Conservation (phyloP, 2,888 invertebrate species). For the Nycteola revayana region DNA sequence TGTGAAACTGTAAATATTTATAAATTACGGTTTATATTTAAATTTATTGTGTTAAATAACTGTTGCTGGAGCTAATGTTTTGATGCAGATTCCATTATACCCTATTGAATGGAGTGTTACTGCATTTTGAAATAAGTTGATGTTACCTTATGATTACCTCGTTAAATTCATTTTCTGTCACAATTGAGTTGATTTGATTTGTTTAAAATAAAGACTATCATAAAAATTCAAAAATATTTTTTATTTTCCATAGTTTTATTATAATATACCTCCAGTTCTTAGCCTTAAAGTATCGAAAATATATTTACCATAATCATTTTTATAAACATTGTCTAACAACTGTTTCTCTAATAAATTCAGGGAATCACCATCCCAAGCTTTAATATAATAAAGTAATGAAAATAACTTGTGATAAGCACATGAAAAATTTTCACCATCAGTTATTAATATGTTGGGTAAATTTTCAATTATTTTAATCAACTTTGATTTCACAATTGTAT, state of each 20-base stretch:
- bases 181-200: slow-evolving; percentile 42
- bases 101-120: slow-evolving; percentile 21
- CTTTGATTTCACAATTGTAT: slow-evolving; percentile 66
- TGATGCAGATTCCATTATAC: slow-evolving; percentile 10
- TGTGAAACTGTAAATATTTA: too few relatives aligned
- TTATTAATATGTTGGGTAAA: slow-evolving; percentile 58
- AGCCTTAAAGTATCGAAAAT: slow-evolving; percentile 66
- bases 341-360: slow-evolving; percentile 67
- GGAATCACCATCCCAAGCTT: slow-evolving; percentile 63
- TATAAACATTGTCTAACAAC: slow-evolving; percentile 53
- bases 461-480: slow-evolving; percentile 69
- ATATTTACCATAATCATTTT: slow-evolving; percentile 57
- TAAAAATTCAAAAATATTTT: slow-evolving; percentile 22
- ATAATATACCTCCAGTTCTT: slow-evolving; percentile 43
- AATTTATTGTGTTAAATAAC: too few relatives aligned
- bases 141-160: slow-evolving; percentile 49
- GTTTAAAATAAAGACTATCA: slow-evolving; percentile 42
- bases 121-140: slow-evolving; percentile 36
- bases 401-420: slow-evolving; percentile 75
- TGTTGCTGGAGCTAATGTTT: too few relatives aligned
- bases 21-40: too few relatives aligned
- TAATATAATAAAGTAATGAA: slow-evolving; percentile 80
- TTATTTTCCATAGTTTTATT: slow-evolving; percentile 12
- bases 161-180: slow-evolving; percentile 29
- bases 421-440: slow-evolving; percentile 59